These are phyloP conservation scores for Flabesymbios commensalis DNA, from an alignment of 2,888 invertebrate species.

Conservation along the genomic window DNA sequence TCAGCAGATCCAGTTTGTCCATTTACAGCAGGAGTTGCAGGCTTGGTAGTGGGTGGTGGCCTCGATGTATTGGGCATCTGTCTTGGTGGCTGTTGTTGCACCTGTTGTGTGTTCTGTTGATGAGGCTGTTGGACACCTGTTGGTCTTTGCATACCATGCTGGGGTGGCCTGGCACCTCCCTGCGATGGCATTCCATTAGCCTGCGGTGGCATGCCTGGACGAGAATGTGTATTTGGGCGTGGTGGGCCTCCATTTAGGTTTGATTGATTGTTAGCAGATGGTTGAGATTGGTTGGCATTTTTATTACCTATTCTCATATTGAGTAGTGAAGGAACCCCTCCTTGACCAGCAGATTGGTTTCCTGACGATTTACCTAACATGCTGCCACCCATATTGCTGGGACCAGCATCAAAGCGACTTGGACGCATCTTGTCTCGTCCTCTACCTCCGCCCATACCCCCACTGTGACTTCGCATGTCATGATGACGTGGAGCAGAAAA, in stretches of 20 bases:
- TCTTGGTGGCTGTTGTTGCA: neutral
- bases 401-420: neutral
- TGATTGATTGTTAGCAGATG: neutral
- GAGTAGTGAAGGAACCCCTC: no score
- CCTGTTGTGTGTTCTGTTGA: slow-evolving; percentile 1
- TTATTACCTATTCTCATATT: no score
- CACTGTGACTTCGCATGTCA: slow-evolving; percentile 13
- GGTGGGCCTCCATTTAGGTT: neutral
- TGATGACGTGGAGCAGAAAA: slow-evolving; percentile 13
- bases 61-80: no score
- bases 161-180: neutral
- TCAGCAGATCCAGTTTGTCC: neutral
- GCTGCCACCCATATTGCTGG: slow-evolving; percentile 13
- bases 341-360: neutral
- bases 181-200: neutral
- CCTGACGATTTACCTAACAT: neutral
- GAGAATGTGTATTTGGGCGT: neutral
- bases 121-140: slow-evolving; percentile 13
- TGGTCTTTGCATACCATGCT: slow-evolving; percentile 17
- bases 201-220: neutral
- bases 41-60: slow-evolving; percentile 6
- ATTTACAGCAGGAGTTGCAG: neutral
- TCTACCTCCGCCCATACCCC: slow-evolving; percentile 15
- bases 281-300: neutral
- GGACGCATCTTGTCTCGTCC: neutral